These are phyloP conservation scores for Muscicapa adusta DNA, from an alignment of 2,113 vertebrate species.

Conservation along the genomic window DNA sequence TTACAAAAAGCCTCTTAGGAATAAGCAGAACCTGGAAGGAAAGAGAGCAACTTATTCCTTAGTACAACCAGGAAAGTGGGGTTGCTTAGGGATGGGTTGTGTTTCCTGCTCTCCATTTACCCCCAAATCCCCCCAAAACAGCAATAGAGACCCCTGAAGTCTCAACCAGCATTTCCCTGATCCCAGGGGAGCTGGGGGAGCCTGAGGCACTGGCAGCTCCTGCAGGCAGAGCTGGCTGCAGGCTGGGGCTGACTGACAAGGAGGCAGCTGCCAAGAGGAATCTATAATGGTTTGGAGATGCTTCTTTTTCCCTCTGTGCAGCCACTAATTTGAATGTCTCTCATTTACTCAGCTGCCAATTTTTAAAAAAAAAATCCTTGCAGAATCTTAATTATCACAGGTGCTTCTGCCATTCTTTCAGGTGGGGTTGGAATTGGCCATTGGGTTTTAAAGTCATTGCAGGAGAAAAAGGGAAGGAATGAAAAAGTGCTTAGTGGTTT, in stretches of 20 bases:
- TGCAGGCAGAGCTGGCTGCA: background rate
- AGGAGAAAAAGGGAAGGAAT: background rate
- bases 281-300: background rate
- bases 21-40: background rate
- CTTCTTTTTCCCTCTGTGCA: background rate
- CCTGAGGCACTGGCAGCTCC: background rate
- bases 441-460: background rate
- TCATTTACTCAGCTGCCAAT: background rate
- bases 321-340: conserved; percentile 3
- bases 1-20: background rate
- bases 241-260: background rate
- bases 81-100: background rate
- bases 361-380: background rate
- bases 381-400: background rate
- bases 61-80: no score
- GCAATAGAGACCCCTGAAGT: background rate
- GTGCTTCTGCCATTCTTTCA: background rate
- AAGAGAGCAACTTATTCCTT: background rate
- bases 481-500: background rate
- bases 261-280: background rate
- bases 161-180: background rate
- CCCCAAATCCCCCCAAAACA: background rate
- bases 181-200: background rate
- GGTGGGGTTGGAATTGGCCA: background rate
- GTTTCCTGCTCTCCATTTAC: background rate